A percentile compares a stretch with the other conserved stretches of the same genome.
Conservation (phyloP, 1,140 invertebrate species). For the Drosophila sturtevanti region DNA sequence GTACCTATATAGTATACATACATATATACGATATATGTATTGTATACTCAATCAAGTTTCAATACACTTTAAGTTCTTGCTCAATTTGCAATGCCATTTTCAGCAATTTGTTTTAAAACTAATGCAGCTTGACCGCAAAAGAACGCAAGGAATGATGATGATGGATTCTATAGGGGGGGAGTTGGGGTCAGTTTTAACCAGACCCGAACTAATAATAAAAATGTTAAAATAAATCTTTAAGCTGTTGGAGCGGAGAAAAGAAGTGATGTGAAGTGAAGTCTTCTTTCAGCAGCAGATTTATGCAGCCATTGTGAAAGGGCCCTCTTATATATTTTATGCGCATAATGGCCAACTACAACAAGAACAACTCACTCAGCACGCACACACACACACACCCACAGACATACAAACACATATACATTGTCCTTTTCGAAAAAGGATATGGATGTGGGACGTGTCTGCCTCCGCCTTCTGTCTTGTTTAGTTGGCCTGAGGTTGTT, state of each 20-base stretch:
- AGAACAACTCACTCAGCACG: conserved; percentile 14
- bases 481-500: conserved; percentile 62
- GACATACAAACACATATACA: conserved; percentile 6
- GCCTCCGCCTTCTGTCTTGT: conserved; percentile 17
- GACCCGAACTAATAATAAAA: conserved; percentile 73
- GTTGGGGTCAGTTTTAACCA: not conserved
- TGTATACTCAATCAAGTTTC: conserved; percentile 52
- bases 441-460: conserved; percentile 30
- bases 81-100: conserved; percentile 73
- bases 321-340: conserved; percentile 81
- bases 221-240: conserved; percentile 74
- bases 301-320: conserved; percentile 77
- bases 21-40: not conserved
- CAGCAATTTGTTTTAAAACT: conserved; percentile 63
- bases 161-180: not conserved
- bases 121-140: conserved; percentile 71
- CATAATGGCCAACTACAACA: conserved; percentile 74
- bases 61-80: conserved; percentile 68
- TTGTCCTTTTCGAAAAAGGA: conserved; percentile 44
- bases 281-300: conserved; percentile 52
- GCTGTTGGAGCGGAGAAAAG: conserved; percentile 19
- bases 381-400: conserved; percentile 8
- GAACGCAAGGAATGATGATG: not conserved
- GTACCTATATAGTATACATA: not conserved
- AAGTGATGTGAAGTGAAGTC: not conserved